Percentiles rank a stretch among this genome's conserved stretches.
Evolutionary conservation across 2,797 vertebrate species (phyloP).

Genomic region (Phylloscopus collybita): DNA sequence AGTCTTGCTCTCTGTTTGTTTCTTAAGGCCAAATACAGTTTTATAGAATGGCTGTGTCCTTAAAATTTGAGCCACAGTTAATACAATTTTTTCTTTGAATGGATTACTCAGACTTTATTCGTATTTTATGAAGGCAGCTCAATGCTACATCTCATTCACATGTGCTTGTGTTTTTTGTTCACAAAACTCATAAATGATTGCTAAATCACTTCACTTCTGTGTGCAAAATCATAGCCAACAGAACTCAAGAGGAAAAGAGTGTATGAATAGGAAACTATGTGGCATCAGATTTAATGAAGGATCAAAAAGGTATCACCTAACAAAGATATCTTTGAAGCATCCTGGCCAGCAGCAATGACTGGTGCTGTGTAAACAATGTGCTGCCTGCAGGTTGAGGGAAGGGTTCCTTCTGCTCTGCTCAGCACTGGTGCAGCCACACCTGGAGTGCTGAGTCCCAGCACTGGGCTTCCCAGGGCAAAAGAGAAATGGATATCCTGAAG

Average conservation of each 20-base stretch:
- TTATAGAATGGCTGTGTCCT: neutral
- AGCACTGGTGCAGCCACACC: neutral
- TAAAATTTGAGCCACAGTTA: neutral
- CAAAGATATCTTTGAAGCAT: neutral
- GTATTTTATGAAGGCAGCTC: neutral
- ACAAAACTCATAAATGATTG: neutral
- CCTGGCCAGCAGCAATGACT: neutral
- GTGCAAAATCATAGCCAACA: neutral
- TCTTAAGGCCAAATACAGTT: neutral
- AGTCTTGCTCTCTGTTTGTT: neutral
- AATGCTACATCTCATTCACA: neutral
- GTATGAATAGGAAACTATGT: neutral
- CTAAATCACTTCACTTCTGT: neutral
- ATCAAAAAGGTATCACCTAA: neutral
- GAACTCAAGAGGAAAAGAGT: neutral
- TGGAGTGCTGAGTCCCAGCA: neutral
- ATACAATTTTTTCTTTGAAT: neutral
- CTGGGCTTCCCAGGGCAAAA: neutral
- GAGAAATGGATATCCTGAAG: accelerated
- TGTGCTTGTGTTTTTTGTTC: neutral
- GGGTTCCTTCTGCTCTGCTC: neutral
- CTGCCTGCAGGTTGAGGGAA: neutral
- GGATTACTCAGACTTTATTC: neutral
- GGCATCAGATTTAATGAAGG: neutral
- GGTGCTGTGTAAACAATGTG: neutral